Base-by-base conservation (phyloP, 2,888 invertebrate genomes). In the Eudasyphora cyanicolor region DNA sequence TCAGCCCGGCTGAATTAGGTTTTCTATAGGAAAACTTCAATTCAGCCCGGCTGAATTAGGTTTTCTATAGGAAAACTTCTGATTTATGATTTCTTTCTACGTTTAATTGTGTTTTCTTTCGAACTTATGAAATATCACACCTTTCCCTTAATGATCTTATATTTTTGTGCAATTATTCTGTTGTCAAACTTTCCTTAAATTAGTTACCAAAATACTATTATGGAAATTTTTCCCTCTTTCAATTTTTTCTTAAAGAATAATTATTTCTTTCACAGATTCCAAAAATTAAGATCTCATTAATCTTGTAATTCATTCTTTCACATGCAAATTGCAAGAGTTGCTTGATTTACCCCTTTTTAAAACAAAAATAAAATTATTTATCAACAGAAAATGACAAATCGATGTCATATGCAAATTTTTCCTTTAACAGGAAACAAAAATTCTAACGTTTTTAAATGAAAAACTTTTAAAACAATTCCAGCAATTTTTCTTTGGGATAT, bases 341-440 rank as follows among this genome's bases (percentile, higher is more conserved):
- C 7, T 62, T 6, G 19, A 6, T 32, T 29, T 62, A 73, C 49
- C 54, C 62, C 35, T n/a, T n/a, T n/a, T n/a, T n/a, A 69, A 45
- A 21, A 21, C 64, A 67, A 82, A 85, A 86, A 83, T 84, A 54
- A 85, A 85, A 86, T 86, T 85, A 86, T 87, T 86, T 87, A 85
- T 87, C 87, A 87, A 87, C 86, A 86, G 82, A 75, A 85, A 85
- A 86, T 87, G 87, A 87, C 80, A 87, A 86, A 87, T 86, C 85
- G 80, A 67, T 75, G 79, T 62, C 79, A 75, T 86, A 87, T 87
- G 87, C 87, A 87, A 87, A 87, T 87, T 76, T 54, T 35, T 60
- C 42, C 35, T 17, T 60, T 57, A 17, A 51, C 5, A 51, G 70
- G 29, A 57, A 27, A 69, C 7, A n/a, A 29, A 24, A 71, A 60